Evolutionary conservation across 2,113 vertebrate genomes (phyloP).

Genomic region (Semicossyphus pulcher): DNA sequence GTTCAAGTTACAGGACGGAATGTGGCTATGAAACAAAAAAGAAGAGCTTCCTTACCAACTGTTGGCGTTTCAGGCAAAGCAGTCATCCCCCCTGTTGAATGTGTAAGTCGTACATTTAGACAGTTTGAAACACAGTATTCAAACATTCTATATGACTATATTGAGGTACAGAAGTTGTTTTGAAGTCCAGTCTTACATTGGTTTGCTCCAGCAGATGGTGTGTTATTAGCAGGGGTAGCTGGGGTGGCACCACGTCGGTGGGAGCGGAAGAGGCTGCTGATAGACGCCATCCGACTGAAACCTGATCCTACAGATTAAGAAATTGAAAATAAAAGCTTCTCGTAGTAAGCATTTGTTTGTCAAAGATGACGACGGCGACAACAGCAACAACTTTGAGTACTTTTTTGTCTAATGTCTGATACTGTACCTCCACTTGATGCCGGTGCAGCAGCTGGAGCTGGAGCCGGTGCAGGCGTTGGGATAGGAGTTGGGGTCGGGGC

Average conservation of each 20-base stretch:
- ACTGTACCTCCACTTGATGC: constrained; percentile 54
- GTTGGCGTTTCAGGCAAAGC: constrained; percentile 64
- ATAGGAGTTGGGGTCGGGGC: not conserved
- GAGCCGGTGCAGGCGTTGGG: not conserved
- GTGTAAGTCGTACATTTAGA: not conserved
- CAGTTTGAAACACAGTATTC: not conserved
- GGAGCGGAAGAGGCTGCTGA: constrained; percentile 78
- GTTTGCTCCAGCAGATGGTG: constrained; percentile 39
- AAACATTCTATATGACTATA: not conserved
- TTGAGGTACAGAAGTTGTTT: too few species aligned
- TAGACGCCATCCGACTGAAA: constrained; percentile 77
- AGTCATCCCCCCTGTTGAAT: constrained; percentile 68
- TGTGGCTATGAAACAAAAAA: too few species aligned
- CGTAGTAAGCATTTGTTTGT: too few species aligned
- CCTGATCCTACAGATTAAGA: constrained; percentile 54
- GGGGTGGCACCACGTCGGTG: constrained; percentile 61
- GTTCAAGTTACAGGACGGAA: too few species aligned
- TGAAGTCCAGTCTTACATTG: constrained; percentile 60
- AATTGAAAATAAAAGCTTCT: too few species aligned
- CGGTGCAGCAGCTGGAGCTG: constrained; percentile 15
- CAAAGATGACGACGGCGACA: too few species aligned
- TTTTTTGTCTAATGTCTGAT: not conserved
- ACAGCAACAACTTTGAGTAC: not conserved
- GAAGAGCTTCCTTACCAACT: constrained; percentile 64
- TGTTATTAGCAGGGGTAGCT: not conserved